Conservation (phyloP, 2,888 invertebrate species). For the Drosophila crucigera region DNA sequence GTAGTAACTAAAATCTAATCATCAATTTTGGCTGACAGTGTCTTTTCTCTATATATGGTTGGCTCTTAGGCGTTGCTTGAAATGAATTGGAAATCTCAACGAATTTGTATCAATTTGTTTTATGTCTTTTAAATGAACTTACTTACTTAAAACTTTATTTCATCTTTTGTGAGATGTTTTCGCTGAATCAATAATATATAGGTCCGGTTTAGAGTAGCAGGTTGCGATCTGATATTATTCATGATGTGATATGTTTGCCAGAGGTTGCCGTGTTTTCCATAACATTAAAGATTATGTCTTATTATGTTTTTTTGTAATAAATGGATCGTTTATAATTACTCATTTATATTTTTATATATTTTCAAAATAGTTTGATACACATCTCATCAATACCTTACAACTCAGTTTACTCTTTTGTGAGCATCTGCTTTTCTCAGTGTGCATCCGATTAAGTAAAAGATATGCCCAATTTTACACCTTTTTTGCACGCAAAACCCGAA, state of each 20-base stretch:
- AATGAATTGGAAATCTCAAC: constrained; percentile 28
- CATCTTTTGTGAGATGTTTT: not conserved
- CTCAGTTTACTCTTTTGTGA: not conserved
- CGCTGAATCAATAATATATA: not conserved
- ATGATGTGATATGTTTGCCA: not conserved
- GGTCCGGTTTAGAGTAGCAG: not conserved
- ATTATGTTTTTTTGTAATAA: not conserved
- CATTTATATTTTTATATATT: not conserved
- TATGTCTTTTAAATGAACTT: not conserved
- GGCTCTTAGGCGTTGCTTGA: not conserved
- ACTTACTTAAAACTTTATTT: constrained; percentile 3
- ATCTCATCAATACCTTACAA: not conserved
- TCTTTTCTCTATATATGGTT: constrained; percentile 8
- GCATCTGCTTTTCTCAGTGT: constrained; percentile 12
- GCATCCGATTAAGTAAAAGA: constrained; percentile 27
- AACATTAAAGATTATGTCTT: not conserved
- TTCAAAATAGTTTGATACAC: not conserved
- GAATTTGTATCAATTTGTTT: constrained; percentile 34
- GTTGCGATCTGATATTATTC: not conserved
- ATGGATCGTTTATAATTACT: not conserved
- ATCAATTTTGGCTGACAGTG: constrained; percentile 12
- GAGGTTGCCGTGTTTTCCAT: not conserved
- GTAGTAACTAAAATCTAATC: constrained; percentile 29
- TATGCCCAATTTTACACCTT: constrained; percentile 52
- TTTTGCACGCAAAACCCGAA: constrained; percentile 21